Percentiles rank a stretch among this genome's conserved stretches.
Conservation (phyloP, 2,113 vertebrate species). For the Dascyllus trimaculatus region DNA sequence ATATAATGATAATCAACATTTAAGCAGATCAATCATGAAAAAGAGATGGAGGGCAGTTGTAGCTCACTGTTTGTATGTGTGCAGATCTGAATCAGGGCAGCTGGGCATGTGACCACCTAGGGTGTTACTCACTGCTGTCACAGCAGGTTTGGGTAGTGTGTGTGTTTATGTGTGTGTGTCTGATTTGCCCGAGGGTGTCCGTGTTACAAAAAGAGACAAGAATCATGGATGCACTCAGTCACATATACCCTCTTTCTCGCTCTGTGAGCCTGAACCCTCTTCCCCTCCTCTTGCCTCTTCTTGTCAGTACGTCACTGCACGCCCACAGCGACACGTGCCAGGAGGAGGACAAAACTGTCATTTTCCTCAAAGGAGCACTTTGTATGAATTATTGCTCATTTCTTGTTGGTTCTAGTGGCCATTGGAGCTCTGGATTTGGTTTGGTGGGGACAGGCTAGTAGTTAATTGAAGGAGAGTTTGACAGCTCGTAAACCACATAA, state of each 20-base stretch:
- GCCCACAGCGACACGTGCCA: conserved; percentile 51
- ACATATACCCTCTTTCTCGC: conserved; percentile 38
- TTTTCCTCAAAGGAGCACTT: conserved; percentile 57
- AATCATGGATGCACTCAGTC: conserved; percentile 61
- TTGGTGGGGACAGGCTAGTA: conserved; percentile 1
- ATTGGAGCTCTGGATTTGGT: conserved; percentile 18
- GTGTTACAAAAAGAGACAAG: conserved; percentile 57
- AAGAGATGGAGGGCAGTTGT: neutral
- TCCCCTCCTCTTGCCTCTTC: conserved; percentile 35
- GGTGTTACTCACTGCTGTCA: conserved; percentile 71
- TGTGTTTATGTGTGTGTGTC: conserved; percentile 39
- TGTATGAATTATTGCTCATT: conserved; percentile 67
- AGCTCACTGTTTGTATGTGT: conserved; percentile 5
- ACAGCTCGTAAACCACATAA: conserved; percentile 13
- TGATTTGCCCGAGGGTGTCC: conserved; percentile 46
- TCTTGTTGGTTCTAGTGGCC: conserved; percentile 41
- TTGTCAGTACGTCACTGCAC: conserved; percentile 53
- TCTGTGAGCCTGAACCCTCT: conserved; percentile 45
- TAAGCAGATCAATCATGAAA: conserved; percentile 17
- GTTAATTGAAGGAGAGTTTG: conserved; percentile 30
- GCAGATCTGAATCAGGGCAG: conserved; percentile 44
- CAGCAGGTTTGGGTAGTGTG: conserved; percentile 51
- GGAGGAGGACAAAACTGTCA: conserved; percentile 54
- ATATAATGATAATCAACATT: neutral
- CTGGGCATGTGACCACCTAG: conserved; percentile 65